These are phyloP conservation scores for Lichenostomus cassidix DNA, from an alignment of 2,113 vertebrate genomes.

Conservation along the genomic window DNA sequence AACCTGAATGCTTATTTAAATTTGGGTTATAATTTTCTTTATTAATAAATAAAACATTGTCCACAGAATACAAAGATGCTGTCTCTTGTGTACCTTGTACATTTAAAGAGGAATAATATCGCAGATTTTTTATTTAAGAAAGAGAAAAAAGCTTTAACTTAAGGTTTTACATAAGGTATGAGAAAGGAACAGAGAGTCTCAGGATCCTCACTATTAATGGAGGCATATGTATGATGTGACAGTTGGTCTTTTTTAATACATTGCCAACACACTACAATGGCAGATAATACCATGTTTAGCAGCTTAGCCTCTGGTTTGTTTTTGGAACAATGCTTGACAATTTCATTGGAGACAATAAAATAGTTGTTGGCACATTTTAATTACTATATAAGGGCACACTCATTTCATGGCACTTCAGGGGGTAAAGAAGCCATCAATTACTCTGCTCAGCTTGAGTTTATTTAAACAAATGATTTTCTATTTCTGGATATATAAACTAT, in stretches of 20 bases:
- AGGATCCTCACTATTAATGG: background rate
- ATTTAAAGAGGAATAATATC: background rate
- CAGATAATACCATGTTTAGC: conserved; percentile 31
- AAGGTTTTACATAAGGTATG: background rate
- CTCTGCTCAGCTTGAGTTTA: conserved; percentile 53
- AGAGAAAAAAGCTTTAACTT: background rate
- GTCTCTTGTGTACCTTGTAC: background rate
- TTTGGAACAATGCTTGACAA: conserved; percentile 48
- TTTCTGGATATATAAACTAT: conserved; percentile 33
- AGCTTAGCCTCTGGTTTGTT: conserved; percentile 35
- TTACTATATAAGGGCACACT: conserved; percentile 59
- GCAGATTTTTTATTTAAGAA: background rate
- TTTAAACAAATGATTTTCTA: conserved; percentile 67
- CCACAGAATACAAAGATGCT: background rate
- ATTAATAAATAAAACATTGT: background rate
- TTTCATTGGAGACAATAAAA: conserved; percentile 53
- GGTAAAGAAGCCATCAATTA: conserved; percentile 64
- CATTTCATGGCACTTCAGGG: conserved; percentile 48
- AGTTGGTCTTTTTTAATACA: background rate
- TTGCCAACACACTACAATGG: background rate
- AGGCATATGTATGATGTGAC: background rate
- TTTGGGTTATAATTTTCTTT: background rate
- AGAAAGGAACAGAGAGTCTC: background rate
- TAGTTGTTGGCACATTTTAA: conserved; percentile 64
- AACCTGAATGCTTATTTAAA: background rate